Conservation (phyloP, 2,113 vertebrate species). For the Illadopsis cleaveri region DNA sequence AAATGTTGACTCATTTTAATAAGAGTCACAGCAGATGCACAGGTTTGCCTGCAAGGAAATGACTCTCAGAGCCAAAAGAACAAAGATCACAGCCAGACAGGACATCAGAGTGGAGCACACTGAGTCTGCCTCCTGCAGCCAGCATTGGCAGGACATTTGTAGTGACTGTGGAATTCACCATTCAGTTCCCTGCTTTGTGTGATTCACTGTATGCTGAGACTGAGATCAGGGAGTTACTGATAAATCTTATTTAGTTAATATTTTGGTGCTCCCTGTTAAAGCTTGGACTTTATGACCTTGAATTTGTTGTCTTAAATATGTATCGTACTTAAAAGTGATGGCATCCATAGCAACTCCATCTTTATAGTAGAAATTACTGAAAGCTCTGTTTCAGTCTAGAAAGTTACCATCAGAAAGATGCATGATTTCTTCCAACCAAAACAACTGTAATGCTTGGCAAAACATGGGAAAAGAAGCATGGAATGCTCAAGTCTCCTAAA, state of each 20-base stretch:
- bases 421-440: background rate
- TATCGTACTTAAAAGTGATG: background rate
- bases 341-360: background rate
- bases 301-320: background rate
- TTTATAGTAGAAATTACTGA: background rate
- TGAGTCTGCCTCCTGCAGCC: background rate
- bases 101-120: background rate
- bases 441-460: background rate
- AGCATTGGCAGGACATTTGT: background rate
- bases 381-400: background rate
- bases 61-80: background rate
- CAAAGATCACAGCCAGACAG: background rate
- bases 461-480: background rate
- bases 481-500: background rate
- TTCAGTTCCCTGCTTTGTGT: background rate
- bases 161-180: background rate
- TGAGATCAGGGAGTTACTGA: background rate
- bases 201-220: background rate
- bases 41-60: background rate
- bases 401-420: background rate
- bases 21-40: background rate
- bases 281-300: background rate
- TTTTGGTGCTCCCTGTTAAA: background rate
- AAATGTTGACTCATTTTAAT: background rate
- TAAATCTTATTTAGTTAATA: background rate